Evolutionary conservation across 2,113 vertebrate species (phyloP), one percentile per base, ranked within the genome.

Genomic region (Hemiprocne comata): DNA sequence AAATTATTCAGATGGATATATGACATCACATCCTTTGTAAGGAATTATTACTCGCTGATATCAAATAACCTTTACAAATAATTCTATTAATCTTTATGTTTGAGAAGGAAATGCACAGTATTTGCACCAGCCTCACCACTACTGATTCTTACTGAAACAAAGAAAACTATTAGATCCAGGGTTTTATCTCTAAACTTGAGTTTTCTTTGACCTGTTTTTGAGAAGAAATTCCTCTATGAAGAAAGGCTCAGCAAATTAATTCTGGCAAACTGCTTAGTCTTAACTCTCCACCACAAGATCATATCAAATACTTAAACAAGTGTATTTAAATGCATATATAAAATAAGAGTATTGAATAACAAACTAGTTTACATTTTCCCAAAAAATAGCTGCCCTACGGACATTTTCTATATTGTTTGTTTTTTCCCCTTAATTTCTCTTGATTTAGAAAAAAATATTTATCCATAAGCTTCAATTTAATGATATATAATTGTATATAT

Each of bases 381-480:
- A 83, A 53, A 67, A 46, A 61, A 60, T 77, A 83, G 64, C 31
- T 64, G 31, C 48, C 24, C 61, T 25, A 33, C 42, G 44, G 11
- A 14, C 17, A 62, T 73, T 91, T 89, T 50, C 24, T 51, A 2
- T 73, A 90, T 17, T 40, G n/a, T 50, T 86, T 9, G 16, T 80
- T 33, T 6, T 71, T 87, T 90, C 64, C 21, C 94, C 36, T 29
- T 73, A 25, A 29, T 83, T 83, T 75, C 3, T 75, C 14, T 48
- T 54, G n/a, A 79, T 72, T 46, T 70, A 42, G 10, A 4, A 31
- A 55, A 70, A 46, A 44, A 44, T 6, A 34, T 40, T 51, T 73
- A 94, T 87, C 70, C 26, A 18, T 91, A 84, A 38, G 33, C 42
- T 82, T 95, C 66, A 72, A 5, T 89, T 80, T 88, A 92, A 89